Base-by-base conservation (phyloP, 2,888 invertebrate species). In the Trachelus troglodyta region DNA sequence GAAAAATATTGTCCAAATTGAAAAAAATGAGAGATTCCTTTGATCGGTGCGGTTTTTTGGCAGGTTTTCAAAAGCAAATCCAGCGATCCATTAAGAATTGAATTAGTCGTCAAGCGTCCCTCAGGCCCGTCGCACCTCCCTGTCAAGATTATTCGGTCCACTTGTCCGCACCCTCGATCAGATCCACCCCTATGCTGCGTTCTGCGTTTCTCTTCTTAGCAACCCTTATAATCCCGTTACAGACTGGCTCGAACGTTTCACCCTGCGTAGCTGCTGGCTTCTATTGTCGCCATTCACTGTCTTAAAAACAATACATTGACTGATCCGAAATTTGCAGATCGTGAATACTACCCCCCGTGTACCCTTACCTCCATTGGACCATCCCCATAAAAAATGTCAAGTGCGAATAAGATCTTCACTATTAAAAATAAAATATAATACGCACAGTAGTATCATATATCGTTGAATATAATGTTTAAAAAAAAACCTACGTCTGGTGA, bases 141-240 rank as follows among this genome's bases (percentile, higher is more conserved):
- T 81, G 81, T 82, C 83, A 85, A 85, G 83, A 89, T 88, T 88
- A 89, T 86, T 88, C 87, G 88, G 85, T 89, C 89, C 89, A 89
- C 88, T 89, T 89, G 89, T 85, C 85, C 79, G 82, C 84, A 85
- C 86, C 86, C 86, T 83, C 83, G 75, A 82, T 81, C 79, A 84
- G 82, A 23, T 71, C 79, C 83, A 81, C 84, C 85, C 85, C 82
- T 80, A 81, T 82, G 76, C 80, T 79, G 69, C 81, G 81, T 69
- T 71, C 76, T 71, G 76, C 81, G 73, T 75, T 74, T 75, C 78
- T 79, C 79, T 82, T 79, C 83, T 81, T 77, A 79, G 81, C 74
- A 81, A 81, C 84, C 83, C 85, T 81, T 78, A 77, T 88, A 88
- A 88, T 88, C 88, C 89, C 82, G 85, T 88, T 88, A 88, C 82